phyloP scores from a whole-genome alignment of 2,797 vertebrate species.

The Staurois parvus region DNA sequence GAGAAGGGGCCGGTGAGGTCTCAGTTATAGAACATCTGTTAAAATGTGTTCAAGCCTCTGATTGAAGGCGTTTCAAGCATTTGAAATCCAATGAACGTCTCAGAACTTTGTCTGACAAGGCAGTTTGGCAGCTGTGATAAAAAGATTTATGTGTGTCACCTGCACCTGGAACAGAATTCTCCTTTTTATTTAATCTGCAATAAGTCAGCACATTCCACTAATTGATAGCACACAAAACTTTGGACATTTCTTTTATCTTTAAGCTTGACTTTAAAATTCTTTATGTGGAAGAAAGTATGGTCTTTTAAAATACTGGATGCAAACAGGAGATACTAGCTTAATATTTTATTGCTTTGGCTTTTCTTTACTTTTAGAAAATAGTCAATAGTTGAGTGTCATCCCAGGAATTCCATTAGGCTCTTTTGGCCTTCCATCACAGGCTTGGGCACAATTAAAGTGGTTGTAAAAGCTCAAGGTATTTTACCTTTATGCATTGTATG shows the following conservation, averaged over 20 bases:
- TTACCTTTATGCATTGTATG: too few species aligned
- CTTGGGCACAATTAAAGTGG: too few species aligned
- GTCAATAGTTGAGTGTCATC: too few species aligned
- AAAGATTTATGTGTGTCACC: constrained; percentile 61
- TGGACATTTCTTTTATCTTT: neutral
- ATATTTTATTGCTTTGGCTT: too few species aligned
- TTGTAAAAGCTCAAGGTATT: too few species aligned
- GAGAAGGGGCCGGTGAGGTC: constrained; percentile 2
- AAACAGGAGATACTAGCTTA: too few species aligned
- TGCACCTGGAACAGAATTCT: constrained; percentile 26
- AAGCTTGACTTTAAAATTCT: neutral
- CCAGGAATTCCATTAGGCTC: too few species aligned
- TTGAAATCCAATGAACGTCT: constrained; percentile 54
- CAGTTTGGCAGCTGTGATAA: constrained; percentile 56
- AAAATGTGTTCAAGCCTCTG: constrained; percentile 36
- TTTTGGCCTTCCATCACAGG: too few species aligned
- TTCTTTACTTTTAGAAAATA: too few species aligned
- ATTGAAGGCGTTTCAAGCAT: constrained; percentile 52
- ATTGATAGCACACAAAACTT: constrained; percentile 35
- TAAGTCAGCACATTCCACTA: constrained; percentile 48
- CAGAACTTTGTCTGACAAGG: constrained; percentile 53
- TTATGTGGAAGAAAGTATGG: too few species aligned
- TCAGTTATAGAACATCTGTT: constrained; percentile 57
- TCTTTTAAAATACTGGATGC: too few species aligned
- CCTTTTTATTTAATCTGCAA: constrained; percentile 45